Evolutionary conservation across 2,113 vertebrate genomes (phyloP).

Genomic region (Embiotoca jacksoni): DNA sequence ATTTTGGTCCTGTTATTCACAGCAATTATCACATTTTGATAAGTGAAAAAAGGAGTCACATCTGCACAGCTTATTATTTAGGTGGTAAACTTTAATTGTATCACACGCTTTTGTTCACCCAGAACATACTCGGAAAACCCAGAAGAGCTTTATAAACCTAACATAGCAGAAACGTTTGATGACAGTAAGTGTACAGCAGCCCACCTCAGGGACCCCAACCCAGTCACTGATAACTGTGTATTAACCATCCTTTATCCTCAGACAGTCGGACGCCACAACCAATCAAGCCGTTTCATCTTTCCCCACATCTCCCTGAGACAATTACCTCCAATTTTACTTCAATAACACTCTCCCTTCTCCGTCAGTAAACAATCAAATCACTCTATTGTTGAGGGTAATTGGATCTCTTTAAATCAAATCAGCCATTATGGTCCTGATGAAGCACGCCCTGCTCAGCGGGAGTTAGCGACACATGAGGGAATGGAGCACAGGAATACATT

Average conservation of each 20-base stretch:
- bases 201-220: slow-evolving; percentile 38
- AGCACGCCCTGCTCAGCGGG: slow-evolving; percentile 62
- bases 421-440: slow-evolving; percentile 77
- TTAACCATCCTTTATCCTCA: slow-evolving; percentile 61
- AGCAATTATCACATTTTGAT: not conserved
- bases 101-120: slow-evolving; percentile 1
- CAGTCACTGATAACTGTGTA: slow-evolving; percentile 48
- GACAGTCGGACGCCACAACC: slow-evolving; percentile 51
- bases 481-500: slow-evolving; percentile 73
- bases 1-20: not conserved
- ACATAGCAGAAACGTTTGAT: slow-evolving; percentile 23
- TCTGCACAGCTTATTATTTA: not conserved
- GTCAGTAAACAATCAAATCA: slow-evolving; percentile 82
- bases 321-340: slow-evolving; percentile 80
- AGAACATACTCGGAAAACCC: not conserved
- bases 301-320: slow-evolving; percentile 74
- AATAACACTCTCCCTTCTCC: slow-evolving; percentile 75
- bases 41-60: not conserved
- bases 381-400: slow-evolving; percentile 80
- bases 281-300: slow-evolving; percentile 69
- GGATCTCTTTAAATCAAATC: slow-evolving; percentile 83
- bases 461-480: slow-evolving; percentile 64
- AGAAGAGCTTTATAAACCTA: not conserved
- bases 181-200: slow-evolving; percentile 8
- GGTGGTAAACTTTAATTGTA: not conserved